Base-by-base conservation (phyloP, 2,113 vertebrate species). In the Pica pica region DNA sequence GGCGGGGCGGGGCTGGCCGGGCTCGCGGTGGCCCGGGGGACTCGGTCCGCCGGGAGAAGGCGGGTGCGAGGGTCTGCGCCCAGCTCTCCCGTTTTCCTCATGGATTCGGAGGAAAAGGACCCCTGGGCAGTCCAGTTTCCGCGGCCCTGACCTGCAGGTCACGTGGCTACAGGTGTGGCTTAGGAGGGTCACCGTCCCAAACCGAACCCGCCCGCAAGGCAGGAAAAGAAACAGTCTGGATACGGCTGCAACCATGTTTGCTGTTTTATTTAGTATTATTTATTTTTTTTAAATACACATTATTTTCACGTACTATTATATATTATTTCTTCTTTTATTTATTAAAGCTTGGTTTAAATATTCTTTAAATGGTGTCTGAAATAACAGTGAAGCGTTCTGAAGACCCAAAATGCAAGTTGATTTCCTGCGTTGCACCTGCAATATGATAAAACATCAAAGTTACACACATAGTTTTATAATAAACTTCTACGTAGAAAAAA, bases 21-120 rank as follows among this genome's bases (percentile, higher is more conserved):
- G 18, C 9, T 16, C 4, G 3, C 35, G 3, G 44, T 2, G 16
- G 28, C 2, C 2, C 1, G 0, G 1, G 44, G 21, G 28, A 3
- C 7, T 2, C 44, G 3, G 46, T 8, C 10, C 1, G 47, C 23
- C 17, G 4, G 42, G 35, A 10, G 8, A 21, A 13, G 14, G 1
- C 1, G 11, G 28, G 3, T 3, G 20, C n/a, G n/a, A n/a, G n/a
- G n/a, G n/a, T n/a, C n/a, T n/a, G 39, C 16, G 4, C 8, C 14
- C 3, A 0, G 1, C 13, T 6, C 15, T 22, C 2, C 16, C 30
- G 5, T 5, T 13, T 6, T 35, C 24, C 41, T 26, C 31, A 0
- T 1, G 4, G 17, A 1, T 16, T 7, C 6, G 11, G 46, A 13
- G 33, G 13, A 6, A 11, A 6, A 24, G 4, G 5, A 28, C 0